A percentile compares a stretch with the other conserved stretches of the same genome.
Evolutionary conservation across 2,797 vertebrate genomes (phyloP).

Genomic region (Cottoperca gobio): DNA sequence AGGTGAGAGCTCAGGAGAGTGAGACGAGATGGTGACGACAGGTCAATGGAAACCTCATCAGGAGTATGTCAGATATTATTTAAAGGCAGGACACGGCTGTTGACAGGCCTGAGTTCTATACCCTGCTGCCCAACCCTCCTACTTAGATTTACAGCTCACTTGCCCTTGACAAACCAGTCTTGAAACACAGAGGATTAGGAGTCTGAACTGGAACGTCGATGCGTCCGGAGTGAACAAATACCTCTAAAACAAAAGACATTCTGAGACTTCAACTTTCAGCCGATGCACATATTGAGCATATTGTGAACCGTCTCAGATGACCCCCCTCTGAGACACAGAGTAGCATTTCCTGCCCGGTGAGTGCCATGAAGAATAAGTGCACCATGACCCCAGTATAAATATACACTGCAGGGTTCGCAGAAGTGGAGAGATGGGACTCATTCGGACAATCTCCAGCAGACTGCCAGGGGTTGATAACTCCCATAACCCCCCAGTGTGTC

Average conservation of each 20-base stretch:
- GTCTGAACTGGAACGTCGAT: conserved; percentile 5
- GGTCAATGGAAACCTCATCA: conserved; percentile 52
- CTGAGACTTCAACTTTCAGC: conserved; percentile 19
- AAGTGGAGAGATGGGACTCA: conserved; percentile 42
- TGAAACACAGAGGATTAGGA: conserved; percentile 20
- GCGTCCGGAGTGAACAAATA: not conserved
- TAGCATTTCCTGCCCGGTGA: conserved; percentile 28
- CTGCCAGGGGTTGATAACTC: conserved; percentile 58
- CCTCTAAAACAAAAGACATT: conserved; percentile 7
- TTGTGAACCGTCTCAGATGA: conserved; percentile 47
- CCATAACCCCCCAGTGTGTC: conserved; percentile 45
- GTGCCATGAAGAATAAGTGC: conserved; percentile 46
- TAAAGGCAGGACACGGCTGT: conserved; percentile 30
- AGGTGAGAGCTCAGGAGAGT: not conserved
- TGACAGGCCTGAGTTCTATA: conserved; percentile 29
- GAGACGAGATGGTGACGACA: conserved; percentile 26
- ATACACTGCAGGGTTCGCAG: conserved; percentile 12
- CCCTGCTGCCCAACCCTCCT: conserved; percentile 14
- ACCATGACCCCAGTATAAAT: conserved; percentile 28
- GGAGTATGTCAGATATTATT: conserved; percentile 37
- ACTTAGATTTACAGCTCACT: conserved; percentile 48
- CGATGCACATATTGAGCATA: conserved; percentile 21
- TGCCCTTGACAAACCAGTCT: conserved; percentile 46
- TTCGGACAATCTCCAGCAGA: conserved; percentile 46
- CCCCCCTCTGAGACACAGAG: conserved; percentile 44